phyloP scores from a whole-genome alignment of 2,888 invertebrate genomes.

The Caenorhabditis panamensis region DNA sequence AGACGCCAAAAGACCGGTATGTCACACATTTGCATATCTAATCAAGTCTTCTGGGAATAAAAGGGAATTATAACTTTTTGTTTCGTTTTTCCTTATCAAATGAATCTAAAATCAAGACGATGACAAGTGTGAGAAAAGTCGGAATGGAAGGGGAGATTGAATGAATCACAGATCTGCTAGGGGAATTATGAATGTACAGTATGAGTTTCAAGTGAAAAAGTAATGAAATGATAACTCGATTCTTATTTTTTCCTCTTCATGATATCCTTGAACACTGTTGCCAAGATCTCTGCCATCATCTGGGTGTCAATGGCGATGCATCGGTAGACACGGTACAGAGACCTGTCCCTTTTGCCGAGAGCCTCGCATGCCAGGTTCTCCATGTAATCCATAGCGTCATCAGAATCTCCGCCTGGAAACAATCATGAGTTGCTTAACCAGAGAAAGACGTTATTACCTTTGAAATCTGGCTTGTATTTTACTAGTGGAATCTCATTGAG shows the following conservation, averaged over 20 bases:
- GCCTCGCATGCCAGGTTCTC: slow-evolving; percentile 54
- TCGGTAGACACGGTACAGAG: slow-evolving; percentile 58
- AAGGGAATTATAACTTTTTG: slow-evolving; percentile 31
- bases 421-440: no score
- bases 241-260: slow-evolving; percentile 56
- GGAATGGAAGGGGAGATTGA: not conserved
- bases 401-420: slow-evolving; percentile 66
- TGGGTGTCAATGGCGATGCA: slow-evolving; percentile 68
- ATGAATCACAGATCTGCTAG: no score
- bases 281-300: slow-evolving; percentile 63
- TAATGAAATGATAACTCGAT: not conserved
- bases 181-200: no score
- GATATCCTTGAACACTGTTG: slow-evolving; percentile 66
- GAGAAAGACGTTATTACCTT: no score
- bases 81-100: slow-evolving; percentile 19
- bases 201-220: no score
- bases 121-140: slow-evolving; percentile 35
- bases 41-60: slow-evolving; percentile 25
- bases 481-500: slow-evolving; percentile 64
- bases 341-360: slow-evolving; percentile 53
- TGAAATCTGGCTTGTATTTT: slow-evolving; percentile 64
- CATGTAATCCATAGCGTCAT: slow-evolving; percentile 73
- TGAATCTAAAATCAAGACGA: no score
- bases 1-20: slow-evolving; percentile 36
- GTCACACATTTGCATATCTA: slow-evolving; percentile 29